Base-by-base conservation (phyloP, 2,888 invertebrate genomes). In the Ormyrus thymus region DNA sequence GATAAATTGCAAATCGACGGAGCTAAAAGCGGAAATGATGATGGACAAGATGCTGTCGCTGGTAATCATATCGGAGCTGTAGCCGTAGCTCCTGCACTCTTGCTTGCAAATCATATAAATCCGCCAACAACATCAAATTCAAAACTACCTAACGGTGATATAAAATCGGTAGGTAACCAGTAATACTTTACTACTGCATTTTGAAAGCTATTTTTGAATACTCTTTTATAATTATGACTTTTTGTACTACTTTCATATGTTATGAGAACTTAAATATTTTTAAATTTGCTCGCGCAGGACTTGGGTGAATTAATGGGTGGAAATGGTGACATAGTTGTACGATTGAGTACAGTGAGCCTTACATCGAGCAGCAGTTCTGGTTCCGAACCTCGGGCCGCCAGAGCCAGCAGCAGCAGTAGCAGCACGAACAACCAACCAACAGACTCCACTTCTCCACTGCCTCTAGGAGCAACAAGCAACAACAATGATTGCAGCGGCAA, bases 331-430 rank as follows among this genome's bases (percentile, higher is more conserved):
- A 89, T 87, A 53, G 89, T 91, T 46, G 91, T 92, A 46, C 88
- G 92, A 77, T 85, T 92, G 46, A 93, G 93, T 83, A 92, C 92
- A 46, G 91, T 92, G 43, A 93, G 93, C 83, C 88, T 93, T 55
- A 92, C 92, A 48, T 93, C 93, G 0, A 92, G 92, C 79, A 91
- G 92, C 74, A 90, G 91, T 77, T 80, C 90, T 59, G 91, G 92
- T 55, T 91, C 91, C 6, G 90, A 90, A 55, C 87, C 90, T 45
- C 89, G 89, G 73, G 56, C 82, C 46, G 71, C 64, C 1, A 79
- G 79, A 13, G 45, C 55, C 2, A 55, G 45, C 6, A 29, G 29
- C 29, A 29, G 29, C 29, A 29, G 29, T 29, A 29, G 29, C 29
- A 29, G 29, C 29, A 29, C 29, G 29, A 29, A 29, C 29, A 72